Conservation (phyloP, 2,797 vertebrate species). For the Alfaro cultratus region DNA sequence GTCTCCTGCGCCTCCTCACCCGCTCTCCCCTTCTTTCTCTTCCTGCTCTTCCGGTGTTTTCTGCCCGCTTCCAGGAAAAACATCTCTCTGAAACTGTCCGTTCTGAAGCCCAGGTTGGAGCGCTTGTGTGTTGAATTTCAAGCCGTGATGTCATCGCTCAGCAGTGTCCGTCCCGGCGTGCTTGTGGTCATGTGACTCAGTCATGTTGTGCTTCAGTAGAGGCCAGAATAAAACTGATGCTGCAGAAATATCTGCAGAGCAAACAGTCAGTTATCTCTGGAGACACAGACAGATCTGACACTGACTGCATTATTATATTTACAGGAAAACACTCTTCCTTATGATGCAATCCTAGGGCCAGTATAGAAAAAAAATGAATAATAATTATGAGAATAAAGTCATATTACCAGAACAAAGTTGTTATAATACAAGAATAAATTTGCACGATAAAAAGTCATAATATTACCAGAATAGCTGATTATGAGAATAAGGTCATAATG, state of each 20-base stretch:
- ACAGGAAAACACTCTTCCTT: not conserved
- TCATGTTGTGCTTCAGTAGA: constrained; percentile 65
- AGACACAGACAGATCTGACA: not conserved
- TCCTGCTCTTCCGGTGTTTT: constrained; percentile 59
- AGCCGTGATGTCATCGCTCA: constrained; percentile 75
- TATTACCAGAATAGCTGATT: no score
- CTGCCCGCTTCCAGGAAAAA: constrained; percentile 87
- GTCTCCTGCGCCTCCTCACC: constrained; percentile 68
- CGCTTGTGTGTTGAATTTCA: constrained; percentile 79
- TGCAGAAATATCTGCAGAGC: constrained; percentile 19
- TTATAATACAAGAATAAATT: no score
- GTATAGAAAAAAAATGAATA: not conserved
- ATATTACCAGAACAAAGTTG: not conserved
- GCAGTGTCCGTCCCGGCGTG: constrained; percentile 76
- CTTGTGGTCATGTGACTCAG: constrained; percentile 79
- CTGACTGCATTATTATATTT: not conserved
- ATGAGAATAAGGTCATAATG: no score
- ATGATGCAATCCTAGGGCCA: not conserved
- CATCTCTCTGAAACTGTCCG: constrained; percentile 92
- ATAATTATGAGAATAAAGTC: not conserved
- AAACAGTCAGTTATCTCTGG: not conserved
- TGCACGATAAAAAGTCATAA: no score
- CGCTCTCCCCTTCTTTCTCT: constrained; percentile 75
- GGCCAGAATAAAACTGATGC: constrained; percentile 36
- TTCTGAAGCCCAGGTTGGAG: constrained; percentile 93